Evolutionary conservation across 2,113 vertebrate genomes (phyloP).

Genomic region (Lipophrys pholis): DNA sequence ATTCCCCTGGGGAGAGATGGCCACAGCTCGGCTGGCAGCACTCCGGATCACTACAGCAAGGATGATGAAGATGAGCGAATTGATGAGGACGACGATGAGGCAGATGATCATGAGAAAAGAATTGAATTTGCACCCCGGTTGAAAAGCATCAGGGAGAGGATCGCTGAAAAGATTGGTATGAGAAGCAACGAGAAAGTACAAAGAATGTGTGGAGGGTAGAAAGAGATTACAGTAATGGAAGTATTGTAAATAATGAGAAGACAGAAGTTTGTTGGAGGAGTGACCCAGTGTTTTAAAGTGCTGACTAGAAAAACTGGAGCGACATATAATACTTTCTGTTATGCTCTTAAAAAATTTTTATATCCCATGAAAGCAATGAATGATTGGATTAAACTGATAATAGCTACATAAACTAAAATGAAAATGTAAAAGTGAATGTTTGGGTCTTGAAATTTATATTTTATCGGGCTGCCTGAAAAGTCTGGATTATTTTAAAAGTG

Average conservation of each 20-base stretch:
- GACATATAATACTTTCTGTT: no score
- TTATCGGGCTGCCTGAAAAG: not conserved
- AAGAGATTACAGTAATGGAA: not conserved
- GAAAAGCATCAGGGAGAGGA: conserved; percentile 87
- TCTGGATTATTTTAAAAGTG: not conserved
- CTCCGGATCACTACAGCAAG: conserved; percentile 62
- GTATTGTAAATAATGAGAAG: not conserved
- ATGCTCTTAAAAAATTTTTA: no score
- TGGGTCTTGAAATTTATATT: not conserved
- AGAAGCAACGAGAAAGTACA: not conserved
- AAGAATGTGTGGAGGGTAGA: not conserved
- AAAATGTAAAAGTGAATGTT: not conserved
- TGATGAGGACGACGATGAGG: conserved; percentile 82
- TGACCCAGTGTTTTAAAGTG: no score
- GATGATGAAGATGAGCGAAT: conserved; percentile 60
- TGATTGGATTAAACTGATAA: not conserved
- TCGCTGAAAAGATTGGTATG: conserved; percentile 89
- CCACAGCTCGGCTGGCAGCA: conserved; percentile 48
- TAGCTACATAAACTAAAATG: not conserved
- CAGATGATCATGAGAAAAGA: conserved; percentile 84
- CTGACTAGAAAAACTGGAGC: no score
- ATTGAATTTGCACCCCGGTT: conserved; percentile 86
- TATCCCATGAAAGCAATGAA: no score
- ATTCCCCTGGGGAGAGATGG: conserved; percentile 82
- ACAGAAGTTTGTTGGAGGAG: not conserved